These are phyloP conservation scores for Selene dorsalis DNA, from an alignment of 2,797 vertebrate genomes.

Conservation along the genomic window DNA sequence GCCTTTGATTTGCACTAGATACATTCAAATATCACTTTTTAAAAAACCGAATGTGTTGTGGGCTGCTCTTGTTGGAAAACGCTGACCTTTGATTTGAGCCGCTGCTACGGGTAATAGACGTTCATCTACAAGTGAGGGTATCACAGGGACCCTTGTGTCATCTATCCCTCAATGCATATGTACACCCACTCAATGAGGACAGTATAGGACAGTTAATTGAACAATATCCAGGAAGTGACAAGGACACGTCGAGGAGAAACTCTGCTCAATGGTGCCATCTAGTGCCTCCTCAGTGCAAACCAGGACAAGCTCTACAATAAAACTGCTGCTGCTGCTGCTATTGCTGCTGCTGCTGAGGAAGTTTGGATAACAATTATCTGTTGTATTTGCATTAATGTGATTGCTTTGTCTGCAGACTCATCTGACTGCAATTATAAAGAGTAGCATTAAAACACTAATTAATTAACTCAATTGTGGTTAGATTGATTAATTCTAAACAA, in stretches of 20 bases:
- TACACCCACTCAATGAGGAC: slow-evolving; percentile 67
- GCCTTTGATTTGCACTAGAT: slow-evolving; percentile 72
- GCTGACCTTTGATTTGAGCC: slow-evolving; percentile 69
- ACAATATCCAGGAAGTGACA: slow-evolving; percentile 72
- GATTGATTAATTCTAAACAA: slow-evolving; percentile 87
- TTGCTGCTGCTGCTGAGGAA: slow-evolving; percentile 68
- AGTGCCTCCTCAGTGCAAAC: slow-evolving; percentile 58
- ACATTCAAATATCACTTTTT: slow-evolving; percentile 72
- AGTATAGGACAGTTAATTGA: slow-evolving; percentile 75
- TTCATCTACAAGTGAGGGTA: slow-evolving; percentile 66
- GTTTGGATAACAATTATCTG: slow-evolving; percentile 86
- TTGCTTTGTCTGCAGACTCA: slow-evolving; percentile 86
- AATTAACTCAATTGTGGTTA: slow-evolving; percentile 86
- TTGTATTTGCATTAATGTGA: slow-evolving; percentile 86
- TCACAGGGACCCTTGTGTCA: slow-evolving; percentile 65
- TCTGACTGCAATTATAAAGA: slow-evolving; percentile 87
- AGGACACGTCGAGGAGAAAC: slow-evolving; percentile 55
- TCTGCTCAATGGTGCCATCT: slow-evolving; percentile 88
- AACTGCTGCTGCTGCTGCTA: slow-evolving; percentile 45
- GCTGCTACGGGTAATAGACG: slow-evolving; percentile 61
- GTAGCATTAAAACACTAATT: slow-evolving; percentile 88
- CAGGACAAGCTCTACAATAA: slow-evolving; percentile 21
- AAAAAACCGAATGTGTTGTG: slow-evolving; percentile 54
- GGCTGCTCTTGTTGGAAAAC: slow-evolving; percentile 65
- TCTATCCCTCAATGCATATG: slow-evolving; percentile 70